These are phyloP conservation scores for Gallinago solitaria DNA, from an alignment of 2,797 vertebrate species.

Conservation along the genomic window DNA sequence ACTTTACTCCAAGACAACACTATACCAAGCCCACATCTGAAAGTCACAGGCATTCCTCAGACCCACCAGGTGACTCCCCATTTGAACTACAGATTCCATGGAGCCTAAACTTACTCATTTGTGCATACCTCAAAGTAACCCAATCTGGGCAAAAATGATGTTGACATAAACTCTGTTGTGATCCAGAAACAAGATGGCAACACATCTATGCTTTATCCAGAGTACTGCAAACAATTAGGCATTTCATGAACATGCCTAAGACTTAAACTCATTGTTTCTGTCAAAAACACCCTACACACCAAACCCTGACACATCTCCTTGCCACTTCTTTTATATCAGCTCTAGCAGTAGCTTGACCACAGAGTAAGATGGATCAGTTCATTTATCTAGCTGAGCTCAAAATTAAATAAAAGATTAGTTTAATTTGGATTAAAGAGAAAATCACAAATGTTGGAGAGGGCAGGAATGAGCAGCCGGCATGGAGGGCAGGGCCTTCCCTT, in stretches of 20 bases:
- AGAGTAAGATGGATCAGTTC: background rate
- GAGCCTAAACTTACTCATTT: background rate
- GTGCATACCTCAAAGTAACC: background rate
- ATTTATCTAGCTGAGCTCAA: background rate
- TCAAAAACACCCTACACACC: background rate
- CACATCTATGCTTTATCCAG: background rate
- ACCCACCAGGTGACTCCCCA: background rate
- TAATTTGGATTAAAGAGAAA: constrained; percentile 35
- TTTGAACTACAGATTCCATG: background rate
- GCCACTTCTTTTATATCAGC: background rate
- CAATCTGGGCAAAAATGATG: background rate
- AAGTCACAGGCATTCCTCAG: background rate
- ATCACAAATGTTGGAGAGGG: background rate
- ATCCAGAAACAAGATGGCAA: background rate
- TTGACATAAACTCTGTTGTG: background rate
- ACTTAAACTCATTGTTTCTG: background rate
- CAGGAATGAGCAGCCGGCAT: background rate
- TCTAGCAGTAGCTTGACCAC: background rate
- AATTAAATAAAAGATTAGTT: constrained; percentile 32
- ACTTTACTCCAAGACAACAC: background rate
- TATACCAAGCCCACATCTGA: background rate
- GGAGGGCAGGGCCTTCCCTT: background rate
- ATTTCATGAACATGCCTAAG: background rate
- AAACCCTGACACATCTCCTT: background rate
- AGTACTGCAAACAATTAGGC: background rate